Conservation (phyloP, 2,797 vertebrate genomes). For the Anableps anableps region DNA sequence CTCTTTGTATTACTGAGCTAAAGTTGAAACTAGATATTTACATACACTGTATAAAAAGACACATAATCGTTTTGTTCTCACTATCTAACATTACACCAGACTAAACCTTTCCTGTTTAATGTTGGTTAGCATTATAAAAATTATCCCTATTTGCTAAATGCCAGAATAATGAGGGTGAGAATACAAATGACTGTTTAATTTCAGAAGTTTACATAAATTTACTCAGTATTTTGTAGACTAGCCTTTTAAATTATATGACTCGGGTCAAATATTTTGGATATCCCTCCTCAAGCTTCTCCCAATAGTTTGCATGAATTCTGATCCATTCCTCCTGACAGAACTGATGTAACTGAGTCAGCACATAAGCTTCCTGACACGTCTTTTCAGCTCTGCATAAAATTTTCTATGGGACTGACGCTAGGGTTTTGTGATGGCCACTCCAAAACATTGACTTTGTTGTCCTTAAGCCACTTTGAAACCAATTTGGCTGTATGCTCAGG, state of each 20-base stretch:
- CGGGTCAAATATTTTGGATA: no score
- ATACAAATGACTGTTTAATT: neutral
- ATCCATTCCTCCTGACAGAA: no score
- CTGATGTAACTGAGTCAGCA: no score
- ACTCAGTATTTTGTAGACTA: neutral
- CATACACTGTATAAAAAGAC: neutral
- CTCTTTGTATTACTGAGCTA: neutral
- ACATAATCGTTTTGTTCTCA: neutral
- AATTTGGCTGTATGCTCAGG: no score
- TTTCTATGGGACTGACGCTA: neutral
- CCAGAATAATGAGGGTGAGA: neutral
- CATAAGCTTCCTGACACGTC: no score
- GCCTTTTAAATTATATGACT: neutral
- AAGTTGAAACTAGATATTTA: constrained; percentile 3
- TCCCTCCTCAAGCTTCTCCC: no score
- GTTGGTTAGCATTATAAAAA: neutral
- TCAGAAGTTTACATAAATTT: neutral
- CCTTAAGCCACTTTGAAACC: no score
- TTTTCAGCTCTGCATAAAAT: neutral
- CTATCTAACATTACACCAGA: neutral
- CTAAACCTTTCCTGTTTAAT: neutral
- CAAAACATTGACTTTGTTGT: no score
- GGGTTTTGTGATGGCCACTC: no score
- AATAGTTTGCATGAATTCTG: no score
- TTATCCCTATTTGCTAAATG: neutral